Percentiles rank a stretch among this genome's conserved stretches.
Evolutionary conservation across 2,113 vertebrate species (phyloP).

Genomic region (Siniperca chuatsi): DNA sequence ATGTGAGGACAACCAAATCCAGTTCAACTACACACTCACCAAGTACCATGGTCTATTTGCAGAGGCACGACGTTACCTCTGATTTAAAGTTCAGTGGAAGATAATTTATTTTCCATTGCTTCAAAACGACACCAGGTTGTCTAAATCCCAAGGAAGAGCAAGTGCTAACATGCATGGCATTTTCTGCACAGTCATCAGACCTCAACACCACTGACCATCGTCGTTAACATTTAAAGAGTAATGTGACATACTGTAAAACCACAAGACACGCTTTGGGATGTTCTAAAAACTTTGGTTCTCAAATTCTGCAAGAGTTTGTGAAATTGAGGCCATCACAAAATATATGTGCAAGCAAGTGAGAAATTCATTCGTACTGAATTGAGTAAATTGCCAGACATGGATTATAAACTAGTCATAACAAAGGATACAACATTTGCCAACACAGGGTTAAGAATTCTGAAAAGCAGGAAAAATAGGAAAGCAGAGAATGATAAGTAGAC

Average conservation of each 20-base stretch:
- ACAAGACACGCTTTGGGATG: background rate
- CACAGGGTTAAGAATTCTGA: background rate
- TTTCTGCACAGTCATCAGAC: background rate
- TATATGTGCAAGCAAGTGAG: constrained; percentile 7
- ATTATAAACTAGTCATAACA: constrained; percentile 32
- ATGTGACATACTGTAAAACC: constrained; percentile 16
- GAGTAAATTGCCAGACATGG: constrained; percentile 29
- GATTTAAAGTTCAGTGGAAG: constrained; percentile 12
- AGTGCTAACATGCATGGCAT: constrained; percentile 7
- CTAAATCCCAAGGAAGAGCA: constrained; percentile 1
- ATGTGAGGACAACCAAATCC: constrained; percentile 6
- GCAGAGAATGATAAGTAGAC: background rate
- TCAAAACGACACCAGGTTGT: background rate
- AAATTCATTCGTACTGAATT: constrained; percentile 2
- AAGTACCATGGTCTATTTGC: background rate
- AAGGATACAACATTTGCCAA: constrained; percentile 4
- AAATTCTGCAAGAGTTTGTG: constrained; percentile 3
- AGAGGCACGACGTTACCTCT: background rate
- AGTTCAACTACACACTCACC: background rate
- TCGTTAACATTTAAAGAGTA: constrained; percentile 4
- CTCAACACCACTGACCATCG: background rate
- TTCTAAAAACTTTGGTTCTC: background rate
- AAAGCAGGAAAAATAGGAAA: background rate
- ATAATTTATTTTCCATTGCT: constrained; percentile 13
- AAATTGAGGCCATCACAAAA: constrained; percentile 1